Evolutionary conservation across 2,888 invertebrate genomes (phyloP).

Genomic region (Stenolophus ochropezus): DNA sequence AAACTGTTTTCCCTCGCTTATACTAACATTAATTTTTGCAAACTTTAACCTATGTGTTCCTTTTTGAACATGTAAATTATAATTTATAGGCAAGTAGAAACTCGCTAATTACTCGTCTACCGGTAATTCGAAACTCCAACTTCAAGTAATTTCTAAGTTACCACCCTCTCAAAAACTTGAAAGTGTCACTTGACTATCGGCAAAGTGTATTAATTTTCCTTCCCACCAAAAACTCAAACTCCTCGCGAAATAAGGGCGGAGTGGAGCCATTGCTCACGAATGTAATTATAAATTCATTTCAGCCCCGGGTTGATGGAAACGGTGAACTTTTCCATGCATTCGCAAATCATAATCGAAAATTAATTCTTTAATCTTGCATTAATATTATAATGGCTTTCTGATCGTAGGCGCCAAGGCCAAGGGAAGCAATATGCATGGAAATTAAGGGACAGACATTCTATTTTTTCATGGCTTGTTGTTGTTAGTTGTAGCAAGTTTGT

Average conservation of each 20-base stretch:
- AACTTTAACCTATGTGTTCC: too few species aligned
- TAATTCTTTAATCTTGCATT: slow-evolving; percentile 32
- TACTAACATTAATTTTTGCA: too few species aligned
- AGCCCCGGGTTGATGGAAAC: neutral
- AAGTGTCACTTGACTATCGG: neutral
- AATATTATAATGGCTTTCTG: slow-evolving; percentile 16
- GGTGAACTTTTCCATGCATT: slow-evolving; percentile 24
- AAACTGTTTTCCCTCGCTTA: too few species aligned
- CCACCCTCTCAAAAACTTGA: neutral
- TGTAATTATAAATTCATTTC: slow-evolving; percentile 27
- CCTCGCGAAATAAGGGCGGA: neutral
- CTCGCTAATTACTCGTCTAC: too few species aligned
- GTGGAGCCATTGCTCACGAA: neutral
- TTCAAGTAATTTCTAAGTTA: neutral
- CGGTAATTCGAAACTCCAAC: too few species aligned
- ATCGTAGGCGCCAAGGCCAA: neutral
- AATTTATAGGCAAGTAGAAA: too few species aligned
- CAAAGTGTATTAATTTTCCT: neutral
- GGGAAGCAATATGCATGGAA: slow-evolving; percentile 4
- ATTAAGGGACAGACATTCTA: neutral
- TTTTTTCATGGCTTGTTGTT: too few species aligned
- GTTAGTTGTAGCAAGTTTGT: too few species aligned
- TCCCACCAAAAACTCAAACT: neutral
- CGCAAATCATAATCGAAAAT: slow-evolving; percentile 26
- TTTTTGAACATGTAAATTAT: too few species aligned